These are phyloP conservation scores for Perizoma flavofasciatum DNA, from an alignment of 2,888 invertebrate genomes.

Conservation along the genomic window DNA sequence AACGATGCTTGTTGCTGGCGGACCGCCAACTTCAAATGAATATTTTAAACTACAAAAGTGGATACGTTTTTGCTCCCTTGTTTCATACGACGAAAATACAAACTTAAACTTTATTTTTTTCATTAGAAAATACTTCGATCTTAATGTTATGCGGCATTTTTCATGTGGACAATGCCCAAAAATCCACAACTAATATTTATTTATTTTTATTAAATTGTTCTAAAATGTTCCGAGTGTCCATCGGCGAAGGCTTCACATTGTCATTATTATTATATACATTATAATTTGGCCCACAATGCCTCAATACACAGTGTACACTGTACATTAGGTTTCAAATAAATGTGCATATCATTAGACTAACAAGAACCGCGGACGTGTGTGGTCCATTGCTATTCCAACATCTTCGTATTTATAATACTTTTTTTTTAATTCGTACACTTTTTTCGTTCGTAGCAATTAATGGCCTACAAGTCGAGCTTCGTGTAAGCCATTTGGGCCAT, in stretches of 20 bases:
- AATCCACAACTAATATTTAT: too few relatives aligned
- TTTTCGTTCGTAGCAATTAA: constrained; percentile 71
- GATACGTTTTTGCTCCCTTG: not conserved
- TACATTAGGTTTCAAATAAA: constrained; percentile 72
- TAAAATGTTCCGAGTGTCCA: too few relatives aligned
- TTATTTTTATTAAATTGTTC: too few relatives aligned
- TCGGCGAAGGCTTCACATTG: too few relatives aligned
- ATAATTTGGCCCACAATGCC: constrained; percentile 36
- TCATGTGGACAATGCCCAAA: too few relatives aligned
- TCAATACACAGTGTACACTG: constrained; percentile 34
- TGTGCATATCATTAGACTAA: constrained; percentile 80
- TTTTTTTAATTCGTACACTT: constrained; percentile 46
- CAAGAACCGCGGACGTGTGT: constrained; percentile 72
- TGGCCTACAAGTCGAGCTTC: constrained; percentile 60
- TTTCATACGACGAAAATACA: too few relatives aligned
- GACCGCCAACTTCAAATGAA: constrained; percentile 51
- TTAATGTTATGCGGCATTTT: too few relatives aligned
- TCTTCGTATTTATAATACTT: constrained; percentile 41
- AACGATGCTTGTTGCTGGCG: constrained; percentile 50
- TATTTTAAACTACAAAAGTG: constrained; percentile 40
- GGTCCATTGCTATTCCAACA: constrained; percentile 68
- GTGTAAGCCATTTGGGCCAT: constrained; percentile 69
- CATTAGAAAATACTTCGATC: too few relatives aligned
- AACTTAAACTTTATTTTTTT: too few relatives aligned
- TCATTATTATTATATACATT: constrained; percentile 21